A percentile compares a stretch with the other conserved stretches of the same genome.
phyloP scores from a whole-genome alignment of 2,888 invertebrate genomes.

The Meteorus colon region DNA sequence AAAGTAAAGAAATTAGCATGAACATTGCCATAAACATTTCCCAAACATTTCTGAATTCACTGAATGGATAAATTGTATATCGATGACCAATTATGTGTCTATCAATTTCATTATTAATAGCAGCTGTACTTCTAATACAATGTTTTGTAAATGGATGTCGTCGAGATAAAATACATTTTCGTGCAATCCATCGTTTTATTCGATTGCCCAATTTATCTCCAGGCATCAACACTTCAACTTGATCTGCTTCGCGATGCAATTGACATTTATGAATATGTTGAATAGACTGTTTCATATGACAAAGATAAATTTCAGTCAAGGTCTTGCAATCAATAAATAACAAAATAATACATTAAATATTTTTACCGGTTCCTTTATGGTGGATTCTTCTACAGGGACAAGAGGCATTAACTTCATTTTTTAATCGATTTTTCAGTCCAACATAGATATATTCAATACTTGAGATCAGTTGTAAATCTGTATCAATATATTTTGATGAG shows the following conservation, averaged over 20 bases:
- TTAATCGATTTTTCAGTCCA: not conserved
- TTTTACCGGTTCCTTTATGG: slow-evolving; percentile 16
- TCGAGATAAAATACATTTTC: slow-evolving; percentile 55
- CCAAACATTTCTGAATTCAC: slow-evolving; percentile 69
- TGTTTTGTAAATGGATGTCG: slow-evolving; percentile 60
- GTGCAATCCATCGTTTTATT: slow-evolving; percentile 57
- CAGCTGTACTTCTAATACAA: slow-evolving; percentile 66
- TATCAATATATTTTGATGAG: too few relatives aligned
- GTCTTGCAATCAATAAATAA: not conserved
- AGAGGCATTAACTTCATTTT: slow-evolving; percentile 39
- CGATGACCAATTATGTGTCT: slow-evolving; percentile 65
- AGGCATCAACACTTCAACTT: slow-evolving; percentile 45
- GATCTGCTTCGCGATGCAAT: slow-evolving; percentile 50
- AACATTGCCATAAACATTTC: slow-evolving; percentile 65
- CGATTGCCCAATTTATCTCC: slow-evolving; percentile 47
- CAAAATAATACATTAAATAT: not conserved
- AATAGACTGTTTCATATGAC: slow-evolving; percentile 46
- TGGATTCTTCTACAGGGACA: slow-evolving; percentile 29
- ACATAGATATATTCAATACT: not conserved
- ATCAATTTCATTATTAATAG: slow-evolving; percentile 68
- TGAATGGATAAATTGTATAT: slow-evolving; percentile 72
- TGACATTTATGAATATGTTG: slow-evolving; percentile 57
- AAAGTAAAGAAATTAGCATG: slow-evolving; percentile 59
- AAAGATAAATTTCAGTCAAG: slow-evolving; percentile 12
- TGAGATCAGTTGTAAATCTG: not conserved